Percentiles rank a stretch among this genome's conserved stretches.
phyloP scores from a whole-genome alignment of 2,888 invertebrate genomes.

The Lamellibrachia satsuma region DNA sequence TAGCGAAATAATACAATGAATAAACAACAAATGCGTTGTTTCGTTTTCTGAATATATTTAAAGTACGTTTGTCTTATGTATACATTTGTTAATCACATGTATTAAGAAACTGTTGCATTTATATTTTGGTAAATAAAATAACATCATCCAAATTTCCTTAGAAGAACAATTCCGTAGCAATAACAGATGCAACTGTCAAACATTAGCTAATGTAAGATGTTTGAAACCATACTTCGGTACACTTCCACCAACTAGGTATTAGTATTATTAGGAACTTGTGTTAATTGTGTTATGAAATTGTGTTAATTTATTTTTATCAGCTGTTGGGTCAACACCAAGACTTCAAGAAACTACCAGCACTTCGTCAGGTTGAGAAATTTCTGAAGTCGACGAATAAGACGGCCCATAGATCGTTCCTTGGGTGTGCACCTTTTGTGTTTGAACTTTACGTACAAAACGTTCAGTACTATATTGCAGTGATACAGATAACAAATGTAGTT shows the following conservation, averaged over 20 bases:
- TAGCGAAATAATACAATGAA: too few relatives aligned
- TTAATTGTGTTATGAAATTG: background rate
- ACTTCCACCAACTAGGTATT: background rate
- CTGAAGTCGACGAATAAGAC: conserved; percentile 46
- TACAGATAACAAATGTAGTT: background rate
- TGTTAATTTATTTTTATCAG: conserved; percentile 37
- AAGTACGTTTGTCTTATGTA: too few relatives aligned
- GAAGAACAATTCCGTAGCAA: too few relatives aligned
- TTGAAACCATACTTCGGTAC: background rate
- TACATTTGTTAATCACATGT: too few relatives aligned
- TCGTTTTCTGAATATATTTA: too few relatives aligned
- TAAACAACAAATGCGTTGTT: too few relatives aligned
- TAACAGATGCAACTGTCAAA: too few relatives aligned
- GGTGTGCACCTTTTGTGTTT: conserved; percentile 28
- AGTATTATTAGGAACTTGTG: background rate
- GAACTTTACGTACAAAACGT: background rate
- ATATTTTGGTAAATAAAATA: too few relatives aligned
- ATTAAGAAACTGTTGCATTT: too few relatives aligned
- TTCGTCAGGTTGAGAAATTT: conserved; percentile 48
- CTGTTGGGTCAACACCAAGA: conserved; percentile 45
- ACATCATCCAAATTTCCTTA: too few relatives aligned
- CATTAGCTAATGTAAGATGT: too few relatives aligned
- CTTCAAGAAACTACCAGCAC: conserved; percentile 43
- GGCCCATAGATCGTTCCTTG: conserved; percentile 37
- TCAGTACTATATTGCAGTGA: background rate